These are phyloP conservation scores for Bujurquina vittata DNA, from an alignment of 2,113 vertebrate genomes.

Conservation along the genomic window DNA sequence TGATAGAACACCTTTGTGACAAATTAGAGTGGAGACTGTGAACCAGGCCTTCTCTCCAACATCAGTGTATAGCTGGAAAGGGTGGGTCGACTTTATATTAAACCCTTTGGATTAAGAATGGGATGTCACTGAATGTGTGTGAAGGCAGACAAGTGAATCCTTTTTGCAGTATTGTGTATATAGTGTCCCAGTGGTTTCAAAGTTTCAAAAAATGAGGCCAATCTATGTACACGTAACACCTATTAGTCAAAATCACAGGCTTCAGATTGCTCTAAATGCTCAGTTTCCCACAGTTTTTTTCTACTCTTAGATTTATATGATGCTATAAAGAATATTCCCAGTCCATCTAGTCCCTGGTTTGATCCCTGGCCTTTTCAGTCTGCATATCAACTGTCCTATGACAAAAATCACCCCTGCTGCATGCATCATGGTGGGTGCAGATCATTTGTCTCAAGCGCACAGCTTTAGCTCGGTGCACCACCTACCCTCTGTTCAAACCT, in stretches of 20 bases:
- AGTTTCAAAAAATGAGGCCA: neutral
- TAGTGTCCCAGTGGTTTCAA: neutral
- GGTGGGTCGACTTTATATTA: no score
- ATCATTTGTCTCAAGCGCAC: rapidly evolving
- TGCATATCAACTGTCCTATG: neutral
- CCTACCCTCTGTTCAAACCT: neutral
- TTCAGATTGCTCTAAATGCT: neutral
- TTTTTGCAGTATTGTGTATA: neutral
- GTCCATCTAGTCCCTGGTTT: neutral
- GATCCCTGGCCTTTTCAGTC: neutral
- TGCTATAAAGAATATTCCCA: neutral
- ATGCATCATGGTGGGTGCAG: neutral
- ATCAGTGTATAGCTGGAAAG: no score
- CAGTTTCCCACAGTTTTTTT: neutral
- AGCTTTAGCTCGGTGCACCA: neutral
- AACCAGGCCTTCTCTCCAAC: no score
- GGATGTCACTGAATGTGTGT: no score
- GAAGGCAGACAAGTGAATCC: no score
- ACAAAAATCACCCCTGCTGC: no score
- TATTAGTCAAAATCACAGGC: neutral
- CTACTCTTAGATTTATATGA: neutral
- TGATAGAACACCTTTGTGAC: no score
- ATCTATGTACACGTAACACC: neutral
- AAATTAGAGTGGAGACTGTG: no score
- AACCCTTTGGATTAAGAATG: no score